Percentiles rank a stretch among this genome's conserved stretches.
Evolutionary conservation across 1,140 invertebrate genomes (phyloP).

Genomic region (Himalopsyche phryganea): DNA sequence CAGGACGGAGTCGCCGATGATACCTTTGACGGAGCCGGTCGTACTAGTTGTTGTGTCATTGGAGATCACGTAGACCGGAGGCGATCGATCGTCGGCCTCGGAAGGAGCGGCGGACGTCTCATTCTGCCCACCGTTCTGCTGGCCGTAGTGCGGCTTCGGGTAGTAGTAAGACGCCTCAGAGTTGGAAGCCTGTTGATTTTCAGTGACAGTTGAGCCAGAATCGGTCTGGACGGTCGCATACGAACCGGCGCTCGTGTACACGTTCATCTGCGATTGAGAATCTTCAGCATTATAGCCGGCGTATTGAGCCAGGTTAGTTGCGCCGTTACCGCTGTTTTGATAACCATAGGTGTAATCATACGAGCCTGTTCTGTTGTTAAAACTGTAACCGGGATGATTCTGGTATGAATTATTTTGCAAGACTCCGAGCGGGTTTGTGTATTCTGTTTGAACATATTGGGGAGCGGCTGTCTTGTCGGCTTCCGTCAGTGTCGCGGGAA

Average conservation of each 20-base stretch:
- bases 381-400: conserved; percentile 55
- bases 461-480: too few species aligned
- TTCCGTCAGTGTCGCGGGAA: too few species aligned
- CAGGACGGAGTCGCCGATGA: too few species aligned
- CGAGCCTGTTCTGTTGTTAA: conserved; percentile 44
- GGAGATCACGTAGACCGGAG: conserved; percentile 25
- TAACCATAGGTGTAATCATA: conserved; percentile 57
- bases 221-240: conserved; percentile 51
- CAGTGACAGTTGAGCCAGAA: conserved; percentile 44
- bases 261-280: conserved; percentile 27
- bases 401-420: conserved; percentile 45
- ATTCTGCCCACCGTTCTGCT: conserved; percentile 40
- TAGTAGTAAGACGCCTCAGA: conserved; percentile 45
- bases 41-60: conserved; percentile 25
- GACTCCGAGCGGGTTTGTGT: conserved; percentile 34
- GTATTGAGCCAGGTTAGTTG: conserved; percentile 13
- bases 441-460: too few species aligned
- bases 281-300: conserved; percentile 4
- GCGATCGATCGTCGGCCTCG: conserved; percentile 6
- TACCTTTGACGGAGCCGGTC: conserved; percentile 27
- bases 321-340: conserved; percentile 37
- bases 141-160: conserved; percentile 48
- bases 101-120: not conserved
- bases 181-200: conserved; percentile 37
- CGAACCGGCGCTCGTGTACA: conserved; percentile 40